Conservation (phyloP, 2,113 vertebrate species). For the Alethe castanea region DNA sequence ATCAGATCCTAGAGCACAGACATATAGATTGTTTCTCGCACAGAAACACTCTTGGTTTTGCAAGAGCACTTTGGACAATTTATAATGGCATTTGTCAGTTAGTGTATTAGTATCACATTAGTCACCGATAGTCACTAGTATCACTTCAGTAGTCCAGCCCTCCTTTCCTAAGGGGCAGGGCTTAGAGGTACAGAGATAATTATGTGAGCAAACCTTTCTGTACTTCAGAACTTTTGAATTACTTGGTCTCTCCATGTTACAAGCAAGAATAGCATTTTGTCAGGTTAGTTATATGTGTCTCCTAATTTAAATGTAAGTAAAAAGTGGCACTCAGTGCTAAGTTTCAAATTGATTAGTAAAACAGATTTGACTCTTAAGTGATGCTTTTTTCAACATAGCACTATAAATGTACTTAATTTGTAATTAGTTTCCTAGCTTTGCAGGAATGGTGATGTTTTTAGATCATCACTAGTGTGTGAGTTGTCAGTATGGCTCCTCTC, state of each 20-base stretch:
- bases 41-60: neutral
- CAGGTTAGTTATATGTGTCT: neutral
- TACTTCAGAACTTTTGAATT: neutral
- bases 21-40: neutral
- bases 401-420: neutral
- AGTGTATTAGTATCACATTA: neutral
- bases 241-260: neutral
- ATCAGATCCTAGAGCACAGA: neutral
- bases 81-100: neutral
- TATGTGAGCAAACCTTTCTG: neutral
- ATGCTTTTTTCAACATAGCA: neutral
- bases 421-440: neutral
- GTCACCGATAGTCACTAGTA: neutral
- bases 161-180: neutral
- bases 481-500: neutral
- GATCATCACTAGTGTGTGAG: neutral
- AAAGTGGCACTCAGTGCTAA: neutral
- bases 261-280: neutral
- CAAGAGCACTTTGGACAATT: neutral
- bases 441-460: neutral
- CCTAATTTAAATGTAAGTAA: neutral
- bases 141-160: neutral
- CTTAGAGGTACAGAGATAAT: neutral
- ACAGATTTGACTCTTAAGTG: neutral
- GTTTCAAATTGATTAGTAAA: neutral